Evolutionary conservation across 2,888 invertebrate genomes (phyloP).

Genomic region (Heliconius sara): DNA sequence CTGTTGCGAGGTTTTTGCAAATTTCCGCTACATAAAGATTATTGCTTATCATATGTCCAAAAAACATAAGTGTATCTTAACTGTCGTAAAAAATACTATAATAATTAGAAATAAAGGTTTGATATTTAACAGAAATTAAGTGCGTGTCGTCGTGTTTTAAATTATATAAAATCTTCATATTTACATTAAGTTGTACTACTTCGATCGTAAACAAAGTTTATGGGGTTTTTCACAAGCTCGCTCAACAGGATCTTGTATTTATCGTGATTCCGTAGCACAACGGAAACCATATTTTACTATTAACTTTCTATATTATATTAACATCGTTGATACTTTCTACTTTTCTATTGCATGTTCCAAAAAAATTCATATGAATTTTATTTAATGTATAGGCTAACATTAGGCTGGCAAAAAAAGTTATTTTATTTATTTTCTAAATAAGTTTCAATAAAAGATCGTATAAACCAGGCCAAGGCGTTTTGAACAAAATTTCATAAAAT

Average conservation of each 20-base stretch:
- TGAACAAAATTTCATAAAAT: neutral
- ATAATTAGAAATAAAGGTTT: too few species aligned
- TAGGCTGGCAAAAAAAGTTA: neutral
- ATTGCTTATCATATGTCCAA: too few species aligned
- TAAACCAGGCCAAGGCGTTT: neutral
- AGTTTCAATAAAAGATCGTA: neutral
- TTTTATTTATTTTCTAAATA: neutral
- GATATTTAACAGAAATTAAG: neutral
- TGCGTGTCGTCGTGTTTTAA: slow-evolving; percentile 35
- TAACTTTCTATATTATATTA: slow-evolving; percentile 2
- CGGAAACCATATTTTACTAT: neutral
- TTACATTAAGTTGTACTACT: slow-evolving; percentile 35
- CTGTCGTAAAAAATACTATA: too few species aligned
- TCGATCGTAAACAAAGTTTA: slow-evolving; percentile 40
- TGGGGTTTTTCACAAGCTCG: slow-evolving; percentile 38
- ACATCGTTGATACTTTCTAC: neutral
- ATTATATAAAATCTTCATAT: slow-evolving; percentile 31
- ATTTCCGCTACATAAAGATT: too few species aligned
- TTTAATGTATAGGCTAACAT: too few species aligned
- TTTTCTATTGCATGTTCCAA: neutral
- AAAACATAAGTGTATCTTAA: too few species aligned
- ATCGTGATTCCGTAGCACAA: neutral
- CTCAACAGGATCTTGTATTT: slow-evolving; percentile 17
- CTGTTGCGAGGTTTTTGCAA: too few species aligned
- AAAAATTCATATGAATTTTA: too few species aligned